phyloP scores from a whole-genome alignment of 2,113 vertebrate genomes.

The Progne subis region DNA sequence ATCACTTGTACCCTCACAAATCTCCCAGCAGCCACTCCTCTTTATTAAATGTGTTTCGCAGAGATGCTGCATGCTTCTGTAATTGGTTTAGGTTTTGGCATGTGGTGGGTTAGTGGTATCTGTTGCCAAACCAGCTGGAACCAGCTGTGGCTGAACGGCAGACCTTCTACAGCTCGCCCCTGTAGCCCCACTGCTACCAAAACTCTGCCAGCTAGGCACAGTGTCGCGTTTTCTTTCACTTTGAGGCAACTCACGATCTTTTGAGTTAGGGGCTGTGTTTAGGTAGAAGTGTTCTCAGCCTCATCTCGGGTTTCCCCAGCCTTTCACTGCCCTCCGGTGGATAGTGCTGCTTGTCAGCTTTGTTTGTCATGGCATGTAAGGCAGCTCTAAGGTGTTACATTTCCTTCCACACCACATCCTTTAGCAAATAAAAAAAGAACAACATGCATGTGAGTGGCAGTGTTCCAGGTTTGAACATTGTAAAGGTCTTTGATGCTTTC shows the following conservation, averaged over 20 bases:
- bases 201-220: neutral
- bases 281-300: neutral
- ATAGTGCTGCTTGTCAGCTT: neutral
- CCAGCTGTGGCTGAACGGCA: neutral
- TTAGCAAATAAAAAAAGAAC: neutral
- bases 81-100: neutral
- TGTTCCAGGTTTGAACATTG: neutral
- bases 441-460: neutral
- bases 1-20: neutral
- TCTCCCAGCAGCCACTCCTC: neutral
- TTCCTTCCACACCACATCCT: neutral
- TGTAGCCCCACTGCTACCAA: neutral
- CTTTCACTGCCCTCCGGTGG: constrained; percentile 12
- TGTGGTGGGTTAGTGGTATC: neutral
- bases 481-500: neutral
- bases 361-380: accelerated
- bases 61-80: neutral
- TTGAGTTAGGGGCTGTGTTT: neutral
- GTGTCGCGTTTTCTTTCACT: neutral
- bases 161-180: neutral
- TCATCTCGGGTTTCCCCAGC: neutral
- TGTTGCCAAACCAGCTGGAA: neutral
- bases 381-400: neutral
- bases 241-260: neutral
- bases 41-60: neutral